A percentile compares a stretch with the other conserved stretches of the same genome.
Conservation (phyloP, 2,797 vertebrate genomes). For the Spinus pinus region DNA sequence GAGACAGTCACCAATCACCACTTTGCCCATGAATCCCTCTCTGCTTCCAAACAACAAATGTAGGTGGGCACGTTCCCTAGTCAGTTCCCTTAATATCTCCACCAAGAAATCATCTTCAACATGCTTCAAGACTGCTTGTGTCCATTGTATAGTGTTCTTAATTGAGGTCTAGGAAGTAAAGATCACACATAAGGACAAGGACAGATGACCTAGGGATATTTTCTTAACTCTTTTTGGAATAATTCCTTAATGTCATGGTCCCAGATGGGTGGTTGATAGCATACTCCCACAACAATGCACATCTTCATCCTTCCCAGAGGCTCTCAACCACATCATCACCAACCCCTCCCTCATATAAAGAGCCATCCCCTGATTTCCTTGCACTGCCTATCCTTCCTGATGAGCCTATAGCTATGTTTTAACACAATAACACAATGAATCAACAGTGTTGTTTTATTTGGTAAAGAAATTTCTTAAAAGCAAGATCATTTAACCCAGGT, state of each 20-base stretch:
- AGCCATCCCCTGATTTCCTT: background rate
- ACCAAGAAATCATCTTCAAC: background rate
- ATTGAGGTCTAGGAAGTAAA: background rate
- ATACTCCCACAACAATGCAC: background rate
- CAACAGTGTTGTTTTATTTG: background rate
- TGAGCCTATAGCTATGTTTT: background rate
- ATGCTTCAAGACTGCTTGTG: background rate
- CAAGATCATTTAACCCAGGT: background rate
- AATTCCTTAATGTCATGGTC: background rate
- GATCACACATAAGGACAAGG: background rate
- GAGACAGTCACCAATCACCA: background rate
- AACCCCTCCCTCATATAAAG: background rate
- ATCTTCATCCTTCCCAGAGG: background rate
- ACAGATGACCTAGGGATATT: background rate
- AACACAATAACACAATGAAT: background rate
- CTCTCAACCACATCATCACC: background rate
- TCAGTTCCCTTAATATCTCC: rapidly evolving
- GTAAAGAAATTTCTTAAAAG: background rate
- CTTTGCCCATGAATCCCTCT: background rate
- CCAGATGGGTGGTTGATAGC: background rate
- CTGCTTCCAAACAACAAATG: background rate
- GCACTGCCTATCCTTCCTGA: background rate
- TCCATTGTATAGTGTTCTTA: background rate
- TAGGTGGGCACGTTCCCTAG: background rate
- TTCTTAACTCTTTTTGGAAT: background rate